Evolutionary conservation across 2,113 vertebrate genomes (phyloP).

Genomic region (Aldabrachelys gigantea): DNA sequence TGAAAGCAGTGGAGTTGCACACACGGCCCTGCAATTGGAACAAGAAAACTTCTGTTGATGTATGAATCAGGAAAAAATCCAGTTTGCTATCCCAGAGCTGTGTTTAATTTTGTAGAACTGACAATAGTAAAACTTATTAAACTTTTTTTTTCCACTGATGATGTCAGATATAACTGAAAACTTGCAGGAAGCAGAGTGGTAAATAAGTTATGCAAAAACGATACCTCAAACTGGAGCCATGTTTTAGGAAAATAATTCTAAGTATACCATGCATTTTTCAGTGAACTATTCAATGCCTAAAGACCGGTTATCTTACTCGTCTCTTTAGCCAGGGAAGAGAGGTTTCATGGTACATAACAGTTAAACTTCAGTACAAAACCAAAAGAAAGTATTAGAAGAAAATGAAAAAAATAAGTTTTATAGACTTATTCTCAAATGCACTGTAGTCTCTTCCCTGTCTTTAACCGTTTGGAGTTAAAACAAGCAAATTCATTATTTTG

Average conservation of each 20-base stretch:
- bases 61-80: neutral
- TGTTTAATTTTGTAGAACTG: neutral
- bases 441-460: neutral
- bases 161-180: neutral
- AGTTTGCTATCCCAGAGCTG: neutral
- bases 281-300: neutral
- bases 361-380: neutral
- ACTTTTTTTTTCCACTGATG: neutral
- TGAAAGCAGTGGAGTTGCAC: constrained; percentile 6
- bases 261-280: too few relatives aligned
- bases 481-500: neutral
- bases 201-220: neutral
- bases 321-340: neutral
- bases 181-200: neutral
- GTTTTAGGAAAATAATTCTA: too few relatives aligned
- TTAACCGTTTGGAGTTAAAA: neutral
- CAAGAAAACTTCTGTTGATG: neutral
- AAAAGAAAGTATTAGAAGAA: neutral
- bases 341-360: neutral
- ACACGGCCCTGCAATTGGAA: neutral
- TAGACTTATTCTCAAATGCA: neutral
- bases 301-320: neutral
- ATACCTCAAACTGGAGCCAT: neutral
- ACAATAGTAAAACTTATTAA: neutral
- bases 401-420: neutral